phyloP scores from a whole-genome alignment of 64 coral and sea anemone species.

The Stichodactyla mertensii region DNA sequence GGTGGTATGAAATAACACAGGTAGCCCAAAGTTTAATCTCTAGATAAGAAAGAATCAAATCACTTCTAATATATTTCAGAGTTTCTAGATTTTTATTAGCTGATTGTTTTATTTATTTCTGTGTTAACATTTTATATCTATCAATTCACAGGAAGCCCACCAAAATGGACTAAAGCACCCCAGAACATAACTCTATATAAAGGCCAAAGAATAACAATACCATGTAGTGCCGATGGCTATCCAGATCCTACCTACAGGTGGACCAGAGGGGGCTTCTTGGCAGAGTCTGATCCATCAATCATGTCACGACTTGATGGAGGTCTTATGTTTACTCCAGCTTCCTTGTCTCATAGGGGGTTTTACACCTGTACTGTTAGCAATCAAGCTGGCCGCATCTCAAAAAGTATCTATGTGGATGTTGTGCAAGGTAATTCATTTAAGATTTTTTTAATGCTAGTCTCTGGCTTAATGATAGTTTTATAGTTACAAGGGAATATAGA shows the following conservation, averaged over 20 bases:
- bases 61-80: no score
- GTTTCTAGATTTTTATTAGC: background rate
- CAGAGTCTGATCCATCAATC: background rate
- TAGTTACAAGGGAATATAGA: no score
- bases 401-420: constrained; percentile 23
- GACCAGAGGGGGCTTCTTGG: background rate
- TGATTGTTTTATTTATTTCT: background rate
- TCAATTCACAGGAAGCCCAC: constrained; percentile 3
- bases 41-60: no score
- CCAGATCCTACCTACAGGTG: constrained; percentile 21
- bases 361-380: constrained; percentile 45
- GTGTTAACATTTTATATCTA: background rate
- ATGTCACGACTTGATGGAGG: background rate
- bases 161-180: constrained; percentile 29
- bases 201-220: constrained; percentile 17
- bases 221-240: constrained; percentile 24
- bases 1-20: no score
- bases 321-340: background rate
- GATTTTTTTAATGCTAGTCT: background rate
- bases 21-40: no score
- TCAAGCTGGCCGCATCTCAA: constrained; percentile 12
- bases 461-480: no score
- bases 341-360: background rate
- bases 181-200: constrained; percentile 45
- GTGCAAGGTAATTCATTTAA: background rate